Evolutionary conservation across 2,888 invertebrate species (phyloP).

Genomic region (Tachina lurida): DNA sequence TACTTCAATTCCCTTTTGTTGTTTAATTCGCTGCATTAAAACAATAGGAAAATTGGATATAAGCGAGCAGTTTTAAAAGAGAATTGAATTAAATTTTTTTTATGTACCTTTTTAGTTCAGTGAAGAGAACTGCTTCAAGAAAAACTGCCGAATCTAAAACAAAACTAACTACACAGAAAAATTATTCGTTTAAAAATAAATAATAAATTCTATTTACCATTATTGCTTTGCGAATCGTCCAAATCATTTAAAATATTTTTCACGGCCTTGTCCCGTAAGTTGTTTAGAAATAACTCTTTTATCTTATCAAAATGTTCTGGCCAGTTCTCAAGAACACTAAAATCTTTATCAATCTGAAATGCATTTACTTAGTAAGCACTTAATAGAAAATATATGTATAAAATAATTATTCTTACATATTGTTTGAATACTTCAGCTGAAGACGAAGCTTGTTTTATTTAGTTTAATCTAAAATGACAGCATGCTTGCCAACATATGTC

Average conservation of each 20-base stretch:
- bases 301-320: not conserved
- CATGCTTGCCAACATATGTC: constrained; percentile 1
- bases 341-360: too few relatives aligned
- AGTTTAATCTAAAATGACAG: not conserved
- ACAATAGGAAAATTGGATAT: too few relatives aligned
- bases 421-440: not conserved
- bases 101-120: too few relatives aligned
- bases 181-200: not conserved
- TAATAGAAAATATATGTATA: too few relatives aligned
- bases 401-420: not conserved
- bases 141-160: too few relatives aligned
- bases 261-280: not conserved
- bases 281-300: not conserved
- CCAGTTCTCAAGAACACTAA: too few relatives aligned
- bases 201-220: constrained; percentile 4
- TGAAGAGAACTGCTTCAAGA: too few relatives aligned
- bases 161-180: not conserved
- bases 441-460: not conserved
- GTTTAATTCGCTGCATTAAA: too few relatives aligned
- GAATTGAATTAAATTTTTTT: too few relatives aligned
- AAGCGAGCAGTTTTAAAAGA: too few relatives aligned
- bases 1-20: too few relatives aligned
- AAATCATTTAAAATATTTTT: not conserved
- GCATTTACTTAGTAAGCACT: too few relatives aligned
- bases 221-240: not conserved